phyloP scores from a whole-genome alignment of 2,888 invertebrate species.

The Rhynchonema sp. region DNA sequence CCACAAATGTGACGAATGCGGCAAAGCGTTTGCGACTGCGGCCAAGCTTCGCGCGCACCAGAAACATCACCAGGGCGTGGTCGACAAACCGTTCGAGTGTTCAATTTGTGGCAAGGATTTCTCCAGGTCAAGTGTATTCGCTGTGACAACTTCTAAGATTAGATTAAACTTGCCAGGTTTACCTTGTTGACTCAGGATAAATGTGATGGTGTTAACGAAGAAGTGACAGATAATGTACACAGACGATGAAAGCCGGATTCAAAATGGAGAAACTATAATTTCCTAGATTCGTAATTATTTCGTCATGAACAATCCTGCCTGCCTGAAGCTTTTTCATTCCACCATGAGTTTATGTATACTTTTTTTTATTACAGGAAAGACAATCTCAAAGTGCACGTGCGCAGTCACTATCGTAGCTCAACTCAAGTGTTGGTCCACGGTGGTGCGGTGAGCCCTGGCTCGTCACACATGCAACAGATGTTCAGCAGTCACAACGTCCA shows the following conservation, averaged over 20 bases:
- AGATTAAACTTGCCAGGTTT: no score
- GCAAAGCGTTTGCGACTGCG: conserved; percentile 21
- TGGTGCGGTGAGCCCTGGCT: no score
- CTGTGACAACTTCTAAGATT: not conserved
- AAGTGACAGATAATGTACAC: not conserved
- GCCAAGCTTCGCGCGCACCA: conserved; percentile 21
- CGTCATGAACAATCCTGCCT: no score
- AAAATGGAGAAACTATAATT: no score
- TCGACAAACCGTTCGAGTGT: conserved; percentile 15
- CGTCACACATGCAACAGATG: no score
- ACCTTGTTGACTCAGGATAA: no score
- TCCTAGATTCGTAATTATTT: no score
- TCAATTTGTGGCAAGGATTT: conserved; percentile 25
- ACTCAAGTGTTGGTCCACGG: not conserved
- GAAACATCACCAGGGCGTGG: conserved; percentile 10
- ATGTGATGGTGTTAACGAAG: no score
- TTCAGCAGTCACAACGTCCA: not conserved
- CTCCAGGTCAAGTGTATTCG: conserved; percentile 11
- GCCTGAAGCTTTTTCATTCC: no score
- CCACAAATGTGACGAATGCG: conserved; percentile 23
- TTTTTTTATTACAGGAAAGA: conserved; percentile 27
- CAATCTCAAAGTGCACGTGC: conserved; percentile 36
- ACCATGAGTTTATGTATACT: no score
- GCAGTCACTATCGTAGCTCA: conserved; percentile 24
- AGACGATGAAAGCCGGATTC: not conserved